Evolutionary conservation across 92 coral and sea anemone genomes (phyloP).

Genomic region (Porites cylindrica): DNA sequence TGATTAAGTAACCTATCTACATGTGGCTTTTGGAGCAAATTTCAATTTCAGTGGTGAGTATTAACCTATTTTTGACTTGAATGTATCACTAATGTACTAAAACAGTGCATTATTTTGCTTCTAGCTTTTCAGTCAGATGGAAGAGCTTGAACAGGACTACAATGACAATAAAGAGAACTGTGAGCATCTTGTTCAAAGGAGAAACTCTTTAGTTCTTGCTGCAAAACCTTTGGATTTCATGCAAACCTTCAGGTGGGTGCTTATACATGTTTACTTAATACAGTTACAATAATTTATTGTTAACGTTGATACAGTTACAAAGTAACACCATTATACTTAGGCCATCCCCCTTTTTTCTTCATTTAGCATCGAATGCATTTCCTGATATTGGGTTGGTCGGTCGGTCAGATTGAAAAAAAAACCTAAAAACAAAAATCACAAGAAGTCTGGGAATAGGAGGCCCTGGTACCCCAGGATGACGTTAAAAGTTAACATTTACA

Average conservation of each 20-base stretch:
- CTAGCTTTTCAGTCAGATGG: slow-evolving; percentile 83
- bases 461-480: too few relatives aligned
- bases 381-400: too few relatives aligned
- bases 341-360: too few relatives aligned
- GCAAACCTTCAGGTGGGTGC: slow-evolving; percentile 83
- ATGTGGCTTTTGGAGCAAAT: neutral
- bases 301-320: too few relatives aligned
- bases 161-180: slow-evolving; percentile 77
- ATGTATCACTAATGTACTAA: neutral
- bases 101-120: neutral
- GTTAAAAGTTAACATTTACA: too few relatives aligned
- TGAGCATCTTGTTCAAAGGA: slow-evolving; percentile 65
- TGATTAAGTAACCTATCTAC: too few relatives aligned
- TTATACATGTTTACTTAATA: neutral
- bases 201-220: slow-evolving; percentile 82
- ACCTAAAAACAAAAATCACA: too few relatives aligned
- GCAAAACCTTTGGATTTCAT: slow-evolving; percentile 89
- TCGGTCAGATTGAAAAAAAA: too few relatives aligned
- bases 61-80: neutral
- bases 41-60: neutral
- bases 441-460: too few relatives aligned
- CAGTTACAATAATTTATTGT: too few relatives aligned
- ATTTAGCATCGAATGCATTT: too few relatives aligned
- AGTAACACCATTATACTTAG: too few relatives aligned
- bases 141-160: slow-evolving; percentile 76